Conservation (phyloP, 2,797 vertebrate genomes). For the Nannoperca australis region DNA sequence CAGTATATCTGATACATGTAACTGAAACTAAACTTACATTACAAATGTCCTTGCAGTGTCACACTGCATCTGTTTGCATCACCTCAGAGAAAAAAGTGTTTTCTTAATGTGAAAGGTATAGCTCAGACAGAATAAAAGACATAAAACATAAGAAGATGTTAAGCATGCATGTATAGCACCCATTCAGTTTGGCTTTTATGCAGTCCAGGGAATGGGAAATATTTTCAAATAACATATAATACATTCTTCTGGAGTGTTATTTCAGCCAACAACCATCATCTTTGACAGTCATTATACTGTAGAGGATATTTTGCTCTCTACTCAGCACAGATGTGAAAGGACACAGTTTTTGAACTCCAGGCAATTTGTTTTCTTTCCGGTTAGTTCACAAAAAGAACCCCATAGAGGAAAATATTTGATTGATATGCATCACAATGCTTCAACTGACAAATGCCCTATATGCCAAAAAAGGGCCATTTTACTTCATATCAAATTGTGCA, state of each 20-base stretch:
- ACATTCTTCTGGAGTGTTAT: constrained; percentile 19
- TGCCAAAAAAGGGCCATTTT: neutral
- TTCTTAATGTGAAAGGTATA: neutral
- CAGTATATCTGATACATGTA: neutral
- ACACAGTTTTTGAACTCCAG: constrained; percentile 1
- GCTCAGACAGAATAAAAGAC: constrained; percentile 11
- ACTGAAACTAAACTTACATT: neutral
- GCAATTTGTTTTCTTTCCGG: neutral
- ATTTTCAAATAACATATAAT: constrained; percentile 9
- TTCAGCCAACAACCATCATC: constrained; percentile 20
- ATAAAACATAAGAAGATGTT: constrained; percentile 21
- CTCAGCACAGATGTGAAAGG: constrained; percentile 21
- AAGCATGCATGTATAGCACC: neutral
- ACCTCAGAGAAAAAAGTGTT: neutral
- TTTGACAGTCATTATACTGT: constrained; percentile 20
- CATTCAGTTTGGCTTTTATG: constrained; percentile 30
- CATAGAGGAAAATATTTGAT: neutral
- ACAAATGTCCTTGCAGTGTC: neutral
- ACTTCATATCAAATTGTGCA: neutral
- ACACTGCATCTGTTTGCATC: neutral
- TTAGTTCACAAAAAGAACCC: constrained; percentile 6
- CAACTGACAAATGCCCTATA: neutral
- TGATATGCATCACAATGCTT: constrained; percentile 1
- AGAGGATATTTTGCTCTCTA: neutral
- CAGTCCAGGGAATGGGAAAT: constrained; percentile 12